phyloP scores from a whole-genome alignment of 2,888 invertebrate species.

The Agrilus biguttatus region DNA sequence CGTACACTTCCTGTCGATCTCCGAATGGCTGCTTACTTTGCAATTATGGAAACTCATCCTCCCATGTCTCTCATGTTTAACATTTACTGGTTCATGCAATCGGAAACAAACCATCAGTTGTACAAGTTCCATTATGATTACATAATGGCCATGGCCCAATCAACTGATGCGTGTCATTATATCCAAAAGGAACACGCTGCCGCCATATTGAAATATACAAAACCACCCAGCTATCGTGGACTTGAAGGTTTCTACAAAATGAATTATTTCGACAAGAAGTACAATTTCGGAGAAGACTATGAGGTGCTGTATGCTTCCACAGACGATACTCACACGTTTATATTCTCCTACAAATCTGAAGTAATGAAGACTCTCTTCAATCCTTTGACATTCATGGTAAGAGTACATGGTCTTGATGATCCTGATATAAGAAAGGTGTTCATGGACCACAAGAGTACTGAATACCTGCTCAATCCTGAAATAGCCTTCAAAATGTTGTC shows the following conservation, averaged over 20 bases:
- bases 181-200: constrained; percentile 20
- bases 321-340: constrained; percentile 8
- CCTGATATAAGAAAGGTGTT: constrained; percentile 9
- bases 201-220: constrained; percentile 24
- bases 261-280: constrained; percentile 29
- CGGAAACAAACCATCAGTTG: constrained; percentile 1
- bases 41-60: constrained; percentile 5
- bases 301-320: constrained; percentile 15
- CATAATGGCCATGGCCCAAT: constrained; percentile 1
- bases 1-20: constrained; percentile 1
- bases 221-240: constrained; percentile 16
- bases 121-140: constrained; percentile 6
- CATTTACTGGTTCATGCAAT: constrained; percentile 4
- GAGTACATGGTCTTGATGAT: constrained; percentile 12
- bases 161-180: constrained; percentile 28
- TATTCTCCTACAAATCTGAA: constrained; percentile 8
- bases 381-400: constrained; percentile 8
- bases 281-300: constrained; percentile 27
- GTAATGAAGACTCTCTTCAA: constrained; percentile 10
- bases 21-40: constrained; percentile 3
- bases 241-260: constrained; percentile 23
- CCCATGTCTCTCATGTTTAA: constrained; percentile 4
- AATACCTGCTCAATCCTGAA: constrained; percentile 9
- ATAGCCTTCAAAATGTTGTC: constrained; percentile 3
- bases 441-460: constrained; percentile 6